Base-by-base conservation (phyloP, 2,113 vertebrate species). In the Monopterus albus region DNA sequence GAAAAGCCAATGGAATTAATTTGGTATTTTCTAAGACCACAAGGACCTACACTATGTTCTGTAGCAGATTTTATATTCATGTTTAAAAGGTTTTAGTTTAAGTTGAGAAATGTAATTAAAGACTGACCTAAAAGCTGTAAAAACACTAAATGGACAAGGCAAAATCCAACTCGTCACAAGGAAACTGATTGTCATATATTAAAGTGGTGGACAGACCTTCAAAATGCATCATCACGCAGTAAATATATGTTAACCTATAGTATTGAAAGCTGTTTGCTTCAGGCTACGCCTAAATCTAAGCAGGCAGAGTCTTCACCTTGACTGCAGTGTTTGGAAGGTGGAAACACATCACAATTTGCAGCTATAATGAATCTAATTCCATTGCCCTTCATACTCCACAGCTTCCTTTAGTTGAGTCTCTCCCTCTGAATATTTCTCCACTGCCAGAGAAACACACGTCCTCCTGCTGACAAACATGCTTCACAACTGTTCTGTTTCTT, bases 321-420 rank as follows among this genome's bases (percentile, higher is more conserved):
- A 71, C 50, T 64, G 59, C 75, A 26, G 36, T 38, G 36, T 52
- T 68, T 46, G 3, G 63, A 18, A 49, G 43, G n/a, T 57, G 43
- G 29, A 21, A 78, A 67, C 75, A 52, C 67, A 75, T 74, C 35
- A 61, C 66, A 75, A 57, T 68, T 81, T 74, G 69, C 70, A 65
- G 47, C 68, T 50, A 9, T 78, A 84, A 75, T 81, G 45, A 76
- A 79, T 76, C 52, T 69, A 75, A 85, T 78, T 79, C 42, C 52
- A 28, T 57, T 49, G 72, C 64, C 78, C 80, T 83, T 85, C 75
- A 76, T 72, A 71, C 71, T 77, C 43, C 75, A 64, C 56, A 9
- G 75, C 51, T 67, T 40, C 40, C 38, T 67, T 51, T 23, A 39
- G 45, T 29, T 36, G 28, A 57, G 25, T 49, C 39, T 66, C 38